phyloP scores from a whole-genome alignment of 1,140 invertebrate species.

The Catajapyx aquilonaris region DNA sequence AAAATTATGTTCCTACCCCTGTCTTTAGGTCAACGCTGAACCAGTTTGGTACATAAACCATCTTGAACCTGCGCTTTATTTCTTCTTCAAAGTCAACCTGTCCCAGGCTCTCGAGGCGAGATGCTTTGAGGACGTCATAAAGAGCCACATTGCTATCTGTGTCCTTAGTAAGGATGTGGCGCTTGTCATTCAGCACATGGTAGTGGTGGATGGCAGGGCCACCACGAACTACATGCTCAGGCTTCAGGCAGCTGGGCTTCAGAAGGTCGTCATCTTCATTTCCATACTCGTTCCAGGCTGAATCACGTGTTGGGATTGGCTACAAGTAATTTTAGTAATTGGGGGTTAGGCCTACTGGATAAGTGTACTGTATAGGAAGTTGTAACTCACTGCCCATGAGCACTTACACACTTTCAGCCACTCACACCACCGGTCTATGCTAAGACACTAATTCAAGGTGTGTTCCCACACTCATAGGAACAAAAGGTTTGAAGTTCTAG shows the following conservation, averaged over 20 bases:
- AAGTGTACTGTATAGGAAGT: no score
- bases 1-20: conserved; percentile 39
- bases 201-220: conserved; percentile 84
- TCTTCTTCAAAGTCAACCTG: conserved; percentile 86
- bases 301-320: conserved; percentile 27
- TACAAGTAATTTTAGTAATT: no score
- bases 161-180: conserved; percentile 92
- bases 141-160: conserved; percentile 86
- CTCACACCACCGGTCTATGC: no score
- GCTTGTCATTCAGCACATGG: conserved; percentile 84
- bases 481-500: no score
- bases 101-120: conserved; percentile 80
- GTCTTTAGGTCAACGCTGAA: conserved; percentile 98
- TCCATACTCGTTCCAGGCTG: conserved; percentile 17
- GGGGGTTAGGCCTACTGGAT: no score
- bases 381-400: no score
- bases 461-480: no score
- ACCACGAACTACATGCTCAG: conserved; percentile 40
- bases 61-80: conserved; percentile 76
- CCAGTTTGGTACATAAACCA: conserved; percentile 96
- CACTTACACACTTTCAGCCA: no score
- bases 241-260: conserved; percentile 21
- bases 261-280: conserved; percentile 13
- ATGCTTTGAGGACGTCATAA: conserved; percentile 90
- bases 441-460: no score